Percentiles rank a stretch among this genome's conserved stretches.
These are phyloP conservation scores for Trachymyrmex cornetzi DNA, from an alignment of 1,140 invertebrate species.

Conservation along the genomic window DNA sequence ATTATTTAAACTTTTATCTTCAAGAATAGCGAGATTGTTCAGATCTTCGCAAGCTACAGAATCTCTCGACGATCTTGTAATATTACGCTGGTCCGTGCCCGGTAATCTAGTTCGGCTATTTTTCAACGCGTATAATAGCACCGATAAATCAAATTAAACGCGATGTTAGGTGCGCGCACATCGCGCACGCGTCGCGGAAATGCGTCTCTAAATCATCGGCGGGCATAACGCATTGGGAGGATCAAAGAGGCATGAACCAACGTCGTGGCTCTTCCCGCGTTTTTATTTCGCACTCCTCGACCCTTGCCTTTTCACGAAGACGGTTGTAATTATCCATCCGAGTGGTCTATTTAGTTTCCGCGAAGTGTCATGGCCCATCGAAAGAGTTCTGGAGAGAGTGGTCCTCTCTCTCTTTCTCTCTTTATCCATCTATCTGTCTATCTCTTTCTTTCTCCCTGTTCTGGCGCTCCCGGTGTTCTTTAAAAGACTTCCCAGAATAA, in stretches of 20 bases:
- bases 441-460: slow-evolving; percentile 31
- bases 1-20: slow-evolving; percentile 26
- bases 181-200: slow-evolving; percentile 64
- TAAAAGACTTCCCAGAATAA: slow-evolving; percentile 74
- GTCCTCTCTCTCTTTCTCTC: not conserved
- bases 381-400: slow-evolving; percentile 77
- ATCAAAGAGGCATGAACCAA: slow-evolving; percentile 81
- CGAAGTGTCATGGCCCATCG: slow-evolving; percentile 81
- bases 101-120: slow-evolving; percentile 81
- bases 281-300: slow-evolving; percentile 71
- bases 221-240: slow-evolving; percentile 84
- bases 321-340: slow-evolving; percentile 83
- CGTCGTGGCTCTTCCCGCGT: slow-evolving; percentile 74
- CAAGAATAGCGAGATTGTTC: not conserved
- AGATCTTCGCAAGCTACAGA: slow-evolving; percentile 18
- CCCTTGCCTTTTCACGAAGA: slow-evolving; percentile 74
- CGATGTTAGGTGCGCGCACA: slow-evolving; percentile 77
- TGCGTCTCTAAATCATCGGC: slow-evolving; percentile 83
- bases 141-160: slow-evolving; percentile 83
- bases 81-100: slow-evolving; percentile 62
- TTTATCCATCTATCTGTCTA: not conserved
- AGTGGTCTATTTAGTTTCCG: slow-evolving; percentile 84
- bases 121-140: slow-evolving; percentile 80
- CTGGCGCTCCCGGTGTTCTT: slow-evolving; percentile 52
- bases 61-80: slow-evolving; percentile 59